Conservation (phyloP, 92 coral and sea anemone species). For the Parazoanthus darwini region DNA sequence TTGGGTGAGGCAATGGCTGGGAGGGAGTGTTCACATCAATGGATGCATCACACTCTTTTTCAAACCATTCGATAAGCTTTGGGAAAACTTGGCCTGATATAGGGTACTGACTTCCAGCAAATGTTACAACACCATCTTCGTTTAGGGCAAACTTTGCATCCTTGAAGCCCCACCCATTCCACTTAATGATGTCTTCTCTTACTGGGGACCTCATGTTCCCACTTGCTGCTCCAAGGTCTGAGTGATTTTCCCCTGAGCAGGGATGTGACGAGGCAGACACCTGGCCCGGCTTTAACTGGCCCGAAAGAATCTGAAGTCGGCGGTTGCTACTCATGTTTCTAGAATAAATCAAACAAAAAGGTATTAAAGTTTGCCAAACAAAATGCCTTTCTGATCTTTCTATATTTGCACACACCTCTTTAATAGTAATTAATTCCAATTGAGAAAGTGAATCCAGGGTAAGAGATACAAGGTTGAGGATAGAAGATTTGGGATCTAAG, state of each 20-base stretch:
- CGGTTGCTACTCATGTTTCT: slow-evolving; percentile 62
- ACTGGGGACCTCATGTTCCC: slow-evolving; percentile 64
- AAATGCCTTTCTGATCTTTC: neutral
- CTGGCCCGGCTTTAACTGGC: slow-evolving; percentile 54
- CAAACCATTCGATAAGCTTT: slow-evolving; percentile 88
- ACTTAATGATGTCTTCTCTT: slow-evolving; percentile 68
- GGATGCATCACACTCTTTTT: slow-evolving; percentile 80
- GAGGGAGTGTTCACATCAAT: slow-evolving; percentile 67
- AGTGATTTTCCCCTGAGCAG: slow-evolving; percentile 27
- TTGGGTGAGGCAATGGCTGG: slow-evolving; percentile 84
- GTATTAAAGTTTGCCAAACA: too few species aligned
- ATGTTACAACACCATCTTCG: slow-evolving; percentile 71
- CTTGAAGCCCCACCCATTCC: slow-evolving; percentile 99
- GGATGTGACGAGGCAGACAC: neutral
- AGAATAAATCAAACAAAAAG: neutral
- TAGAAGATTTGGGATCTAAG: too few species aligned
- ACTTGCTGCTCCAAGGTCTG: slow-evolving; percentile 22
- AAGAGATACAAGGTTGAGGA: too few species aligned
- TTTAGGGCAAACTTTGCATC: slow-evolving; percentile 79
- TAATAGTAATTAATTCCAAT: too few species aligned
- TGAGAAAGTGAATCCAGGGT: too few species aligned
- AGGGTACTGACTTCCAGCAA: slow-evolving; percentile 82
- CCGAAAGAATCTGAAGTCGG: slow-evolving; percentile 65
- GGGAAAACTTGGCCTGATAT: slow-evolving; percentile 93
- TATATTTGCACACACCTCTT: too few species aligned